These are phyloP conservation scores for Camarhynchus parvulus DNA, from an alignment of 2,113 vertebrate genomes.

Conservation along the genomic window DNA sequence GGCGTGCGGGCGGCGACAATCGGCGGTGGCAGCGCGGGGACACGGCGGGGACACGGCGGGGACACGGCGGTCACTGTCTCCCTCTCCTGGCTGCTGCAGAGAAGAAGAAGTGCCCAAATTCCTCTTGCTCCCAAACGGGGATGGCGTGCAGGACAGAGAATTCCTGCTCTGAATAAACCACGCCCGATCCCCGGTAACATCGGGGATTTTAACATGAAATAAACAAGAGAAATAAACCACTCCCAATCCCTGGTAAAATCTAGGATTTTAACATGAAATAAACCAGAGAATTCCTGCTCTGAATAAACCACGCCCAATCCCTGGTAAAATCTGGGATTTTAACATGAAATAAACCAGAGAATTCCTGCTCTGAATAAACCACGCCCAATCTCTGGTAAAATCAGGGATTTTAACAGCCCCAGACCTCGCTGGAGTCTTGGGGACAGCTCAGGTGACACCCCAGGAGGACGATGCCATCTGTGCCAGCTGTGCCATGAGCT, in stretches of 20 bases:
- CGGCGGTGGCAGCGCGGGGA: neutral
- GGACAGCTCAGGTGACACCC: neutral
- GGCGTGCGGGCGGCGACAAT: neutral
- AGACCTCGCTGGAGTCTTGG: neutral
- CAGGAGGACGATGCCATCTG: neutral
- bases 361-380: too few species aligned
- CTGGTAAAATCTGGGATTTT: too few species aligned
- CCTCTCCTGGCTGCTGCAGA: slow-evolving; percentile 49
- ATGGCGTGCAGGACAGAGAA: fast-evolving
- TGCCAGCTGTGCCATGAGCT: neutral
- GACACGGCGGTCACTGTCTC: slow-evolving; percentile 46
- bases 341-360: too few species aligned
- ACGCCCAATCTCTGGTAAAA: too few species aligned
- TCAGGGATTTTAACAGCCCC: neutral
- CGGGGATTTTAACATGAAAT: too few species aligned
- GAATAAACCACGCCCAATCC: too few species aligned
- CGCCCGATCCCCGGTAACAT: too few species aligned
- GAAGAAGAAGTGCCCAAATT: neutral
- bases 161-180: neutral
- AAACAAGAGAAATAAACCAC: too few species aligned
- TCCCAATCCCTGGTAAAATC: too few species aligned
- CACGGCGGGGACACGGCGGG: neutral
- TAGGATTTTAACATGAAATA: too few species aligned
- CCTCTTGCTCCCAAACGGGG: neutral
- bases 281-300: too few species aligned